These are phyloP conservation scores for Eidolon dupreanum DNA, from an alignment of 2,797 vertebrate genomes.

Conservation along the genomic window DNA sequence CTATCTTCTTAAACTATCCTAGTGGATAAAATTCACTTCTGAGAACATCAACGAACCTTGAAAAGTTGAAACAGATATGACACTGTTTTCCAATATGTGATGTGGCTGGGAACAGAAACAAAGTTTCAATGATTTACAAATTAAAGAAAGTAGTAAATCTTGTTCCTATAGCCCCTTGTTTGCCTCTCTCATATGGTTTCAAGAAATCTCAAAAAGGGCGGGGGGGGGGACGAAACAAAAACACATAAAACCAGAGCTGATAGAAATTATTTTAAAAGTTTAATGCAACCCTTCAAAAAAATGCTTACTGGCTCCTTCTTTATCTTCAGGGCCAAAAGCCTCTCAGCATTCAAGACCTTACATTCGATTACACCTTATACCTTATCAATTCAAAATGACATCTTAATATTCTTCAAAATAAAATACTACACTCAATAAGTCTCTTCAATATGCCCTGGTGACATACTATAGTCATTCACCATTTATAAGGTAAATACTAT, in stretches of 20 bases:
- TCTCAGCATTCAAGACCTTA: constrained; percentile 21
- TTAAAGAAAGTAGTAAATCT: constrained; percentile 8
- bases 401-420: constrained; percentile 1
- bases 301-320: not conserved
- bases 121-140: constrained; percentile 18
- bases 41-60: constrained; percentile 1
- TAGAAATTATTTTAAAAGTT: not conserved
- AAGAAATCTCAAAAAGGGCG: not conserved
- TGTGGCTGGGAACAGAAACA: not conserved
- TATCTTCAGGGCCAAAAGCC: not conserved
- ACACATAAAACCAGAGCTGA: constrained; percentile 3
- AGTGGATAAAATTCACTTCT: not conserved
- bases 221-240: too few species aligned
- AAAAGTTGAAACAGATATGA: not conserved
- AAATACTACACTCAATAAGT: constrained; percentile 25
- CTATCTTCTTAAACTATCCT: not conserved
- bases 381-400: constrained; percentile 44
- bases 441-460: constrained; percentile 32
- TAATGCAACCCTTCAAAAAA: not conserved
- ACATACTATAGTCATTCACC: not conserved
- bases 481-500: not conserved
- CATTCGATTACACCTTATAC: not conserved
- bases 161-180: not conserved
- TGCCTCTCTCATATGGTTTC: not conserved
- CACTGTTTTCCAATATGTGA: not conserved